These are phyloP conservation scores for Cassiopea xamachana DNA, from an alignment of 30 jellyfish, hydroid and myxozoan species.

Conservation along the genomic window DNA sequence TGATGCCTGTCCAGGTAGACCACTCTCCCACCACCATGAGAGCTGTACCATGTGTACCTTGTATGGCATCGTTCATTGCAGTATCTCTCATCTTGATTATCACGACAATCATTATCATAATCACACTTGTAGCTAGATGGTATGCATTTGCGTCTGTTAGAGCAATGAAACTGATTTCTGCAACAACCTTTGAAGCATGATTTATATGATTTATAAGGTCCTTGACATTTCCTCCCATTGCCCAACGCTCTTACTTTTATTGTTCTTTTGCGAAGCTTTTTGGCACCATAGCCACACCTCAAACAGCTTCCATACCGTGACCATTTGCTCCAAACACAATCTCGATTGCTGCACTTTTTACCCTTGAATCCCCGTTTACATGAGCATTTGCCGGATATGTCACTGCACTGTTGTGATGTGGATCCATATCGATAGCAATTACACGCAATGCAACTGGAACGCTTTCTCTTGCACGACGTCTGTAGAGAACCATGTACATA, in stretches of 20 bases:
- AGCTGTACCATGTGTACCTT: not conserved
- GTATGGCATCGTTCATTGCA: constrained; percentile 23
- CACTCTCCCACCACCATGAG: constrained; percentile 18
- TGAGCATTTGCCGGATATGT: constrained; percentile 30
- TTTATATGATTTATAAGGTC: not conserved
- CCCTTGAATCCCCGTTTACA: constrained; percentile 36
- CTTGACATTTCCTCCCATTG: constrained; percentile 3
- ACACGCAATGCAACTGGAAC: constrained; percentile 21
- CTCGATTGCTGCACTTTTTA: constrained; percentile 8
- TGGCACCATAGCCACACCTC: constrained; percentile 45
- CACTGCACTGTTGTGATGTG: constrained; percentile 6
- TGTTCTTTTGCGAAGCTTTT: constrained; percentile 9
- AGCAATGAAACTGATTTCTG: constrained; percentile 37
- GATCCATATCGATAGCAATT: constrained; percentile 20
- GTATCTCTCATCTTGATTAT: constrained; percentile 23
- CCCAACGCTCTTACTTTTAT: constrained; percentile 1
- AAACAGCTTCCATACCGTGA: not conserved
- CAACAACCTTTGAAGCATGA: constrained; percentile 51
- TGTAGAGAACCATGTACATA: constrained; percentile 22
- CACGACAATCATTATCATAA: constrained; percentile 65
- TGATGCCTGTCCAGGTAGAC: constrained; percentile 33
- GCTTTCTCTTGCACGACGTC: constrained; percentile 37
- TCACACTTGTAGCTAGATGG: constrained; percentile 15
- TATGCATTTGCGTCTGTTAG: constrained; percentile 31
- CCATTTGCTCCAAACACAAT: constrained; percentile 61